These are phyloP conservation scores for Anthophora plumipes DNA, from an alignment of 2,888 invertebrate species.

Conservation along the genomic window DNA sequence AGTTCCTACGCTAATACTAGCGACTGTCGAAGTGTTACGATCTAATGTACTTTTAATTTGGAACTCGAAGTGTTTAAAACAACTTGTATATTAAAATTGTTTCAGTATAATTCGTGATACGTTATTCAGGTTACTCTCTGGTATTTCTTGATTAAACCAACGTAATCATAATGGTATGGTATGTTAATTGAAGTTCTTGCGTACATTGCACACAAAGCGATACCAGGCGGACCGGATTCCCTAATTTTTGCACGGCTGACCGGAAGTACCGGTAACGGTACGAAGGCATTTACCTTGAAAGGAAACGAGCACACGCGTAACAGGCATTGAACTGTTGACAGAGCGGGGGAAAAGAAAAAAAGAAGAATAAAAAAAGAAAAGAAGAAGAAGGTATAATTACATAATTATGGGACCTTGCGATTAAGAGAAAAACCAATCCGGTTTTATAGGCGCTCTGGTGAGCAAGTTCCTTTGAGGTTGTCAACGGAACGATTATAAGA, in stretches of 20 bases:
- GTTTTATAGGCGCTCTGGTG: slow-evolving; percentile 55
- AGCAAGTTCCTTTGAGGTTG: slow-evolving; percentile 59
- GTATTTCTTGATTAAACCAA: neutral
- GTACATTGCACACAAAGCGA: neutral
- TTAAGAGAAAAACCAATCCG: slow-evolving; percentile 64
- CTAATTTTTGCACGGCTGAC: slow-evolving; percentile 22
- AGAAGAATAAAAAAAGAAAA: too few species aligned
- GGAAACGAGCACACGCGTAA: slow-evolving; percentile 38
- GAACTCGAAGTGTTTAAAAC: too few species aligned
- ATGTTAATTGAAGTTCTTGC: too few species aligned
- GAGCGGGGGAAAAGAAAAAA: slow-evolving; percentile 16
- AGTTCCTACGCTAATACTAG: too few species aligned
- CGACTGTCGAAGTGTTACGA: too few species aligned
- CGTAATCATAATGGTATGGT: neutral
- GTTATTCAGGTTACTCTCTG: neutral
- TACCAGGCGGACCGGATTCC: slow-evolving; percentile 6
- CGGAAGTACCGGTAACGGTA: slow-evolving; percentile 49
- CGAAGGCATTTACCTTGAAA: slow-evolving; percentile 3
- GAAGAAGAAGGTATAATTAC: slow-evolving; percentile 63
- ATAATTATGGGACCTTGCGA: slow-evolving; percentile 60
- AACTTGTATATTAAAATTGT: too few species aligned
- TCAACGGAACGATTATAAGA: slow-evolving; percentile 55
- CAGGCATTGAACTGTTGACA: slow-evolving; percentile 48
- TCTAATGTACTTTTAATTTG: too few species aligned
- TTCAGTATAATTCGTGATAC: too few species aligned